phyloP scores from a whole-genome alignment of 1,140 invertebrate species.

The Saxidomus purpurata region DNA sequence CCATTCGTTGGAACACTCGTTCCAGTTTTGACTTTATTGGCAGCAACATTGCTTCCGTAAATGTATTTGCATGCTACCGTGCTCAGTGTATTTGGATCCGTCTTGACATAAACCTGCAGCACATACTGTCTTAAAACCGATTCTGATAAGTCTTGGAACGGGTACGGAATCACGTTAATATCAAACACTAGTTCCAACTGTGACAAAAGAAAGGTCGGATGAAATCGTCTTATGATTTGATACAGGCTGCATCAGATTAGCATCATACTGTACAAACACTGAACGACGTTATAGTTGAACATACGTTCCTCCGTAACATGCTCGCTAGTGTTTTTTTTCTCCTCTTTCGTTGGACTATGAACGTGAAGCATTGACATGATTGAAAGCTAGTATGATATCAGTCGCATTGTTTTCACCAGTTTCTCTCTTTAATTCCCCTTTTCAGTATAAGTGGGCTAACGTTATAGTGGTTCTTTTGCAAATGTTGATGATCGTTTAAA shows the following conservation, averaged over 20 bases:
- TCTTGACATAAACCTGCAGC: conserved; percentile 19
- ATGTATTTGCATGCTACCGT: conserved; percentile 14
- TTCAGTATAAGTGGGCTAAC: background rate
- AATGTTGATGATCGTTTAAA: too few species aligned
- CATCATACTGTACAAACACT: conserved; percentile 34
- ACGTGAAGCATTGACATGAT: conserved; percentile 31
- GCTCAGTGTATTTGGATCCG: conserved; percentile 6
- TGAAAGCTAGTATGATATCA: background rate
- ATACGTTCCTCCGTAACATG: background rate
- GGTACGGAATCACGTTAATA: background rate
- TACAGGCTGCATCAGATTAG: background rate
- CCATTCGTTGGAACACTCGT: conserved; percentile 25
- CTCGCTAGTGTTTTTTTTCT: background rate
- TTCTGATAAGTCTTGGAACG: background rate
- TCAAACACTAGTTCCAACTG: conserved; percentile 28
- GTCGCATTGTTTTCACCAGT: background rate
- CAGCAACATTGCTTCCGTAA: conserved; percentile 4
- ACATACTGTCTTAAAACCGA: conserved; percentile 19
- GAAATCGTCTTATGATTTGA: background rate
- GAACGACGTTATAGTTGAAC: conserved; percentile 25
- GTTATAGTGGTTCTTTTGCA: too few species aligned
- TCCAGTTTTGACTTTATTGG: conserved; percentile 16
- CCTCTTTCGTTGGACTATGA: background rate
- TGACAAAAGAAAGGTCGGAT: background rate
- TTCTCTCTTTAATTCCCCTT: background rate